Conservation (phyloP, 2,113 vertebrate genomes). For the Mugil cephalus region DNA sequence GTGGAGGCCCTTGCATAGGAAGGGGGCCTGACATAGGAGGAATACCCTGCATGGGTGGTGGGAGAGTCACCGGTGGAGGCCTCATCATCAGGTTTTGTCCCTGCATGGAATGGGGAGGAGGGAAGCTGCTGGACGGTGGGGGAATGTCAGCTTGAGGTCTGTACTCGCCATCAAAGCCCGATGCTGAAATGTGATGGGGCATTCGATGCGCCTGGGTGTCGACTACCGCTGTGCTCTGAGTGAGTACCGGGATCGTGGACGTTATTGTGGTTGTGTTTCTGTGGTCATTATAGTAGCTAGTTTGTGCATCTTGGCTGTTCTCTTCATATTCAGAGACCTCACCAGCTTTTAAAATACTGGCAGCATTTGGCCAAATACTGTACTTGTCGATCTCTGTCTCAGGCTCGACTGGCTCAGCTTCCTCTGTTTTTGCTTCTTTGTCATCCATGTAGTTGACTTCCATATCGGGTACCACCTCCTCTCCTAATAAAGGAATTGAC, state of each 20-base stretch:
- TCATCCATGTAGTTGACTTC: conserved; percentile 76
- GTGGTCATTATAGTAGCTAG: conserved; percentile 67
- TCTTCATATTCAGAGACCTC: conserved; percentile 69
- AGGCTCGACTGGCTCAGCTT: conserved; percentile 43
- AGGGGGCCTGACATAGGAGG: conserved; percentile 73
- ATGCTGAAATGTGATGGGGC: conserved; percentile 64
- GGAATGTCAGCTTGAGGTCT: conserved; percentile 72
- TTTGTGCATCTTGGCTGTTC: conserved; percentile 66
- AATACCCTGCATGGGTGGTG: conserved; percentile 75
- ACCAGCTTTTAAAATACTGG: conserved; percentile 80
- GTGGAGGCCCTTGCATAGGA: conserved; percentile 72
- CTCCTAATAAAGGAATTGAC: conserved; percentile 84
- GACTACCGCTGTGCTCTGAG: conserved; percentile 67
- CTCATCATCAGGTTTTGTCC: conserved; percentile 70
- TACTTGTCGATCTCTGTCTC: conserved; percentile 79
- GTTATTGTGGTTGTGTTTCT: conserved; percentile 59
- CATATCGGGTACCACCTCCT: conserved; percentile 81
- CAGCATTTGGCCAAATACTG: conserved; percentile 86
- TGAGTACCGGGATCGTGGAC: conserved; percentile 77
- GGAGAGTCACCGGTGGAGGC: conserved; percentile 76
- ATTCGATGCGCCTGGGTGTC: conserved; percentile 76
- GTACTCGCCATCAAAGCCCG: conserved; percentile 75
- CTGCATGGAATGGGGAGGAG: conserved; percentile 68
- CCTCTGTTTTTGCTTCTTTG: conserved; percentile 63
- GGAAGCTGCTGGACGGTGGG: conserved; percentile 77